A percentile compares a stretch with the other conserved stretches of the same genome.
Conservation (phyloP, 2,797 vertebrate genomes). For the Pangasius mekongensis region DNA sequence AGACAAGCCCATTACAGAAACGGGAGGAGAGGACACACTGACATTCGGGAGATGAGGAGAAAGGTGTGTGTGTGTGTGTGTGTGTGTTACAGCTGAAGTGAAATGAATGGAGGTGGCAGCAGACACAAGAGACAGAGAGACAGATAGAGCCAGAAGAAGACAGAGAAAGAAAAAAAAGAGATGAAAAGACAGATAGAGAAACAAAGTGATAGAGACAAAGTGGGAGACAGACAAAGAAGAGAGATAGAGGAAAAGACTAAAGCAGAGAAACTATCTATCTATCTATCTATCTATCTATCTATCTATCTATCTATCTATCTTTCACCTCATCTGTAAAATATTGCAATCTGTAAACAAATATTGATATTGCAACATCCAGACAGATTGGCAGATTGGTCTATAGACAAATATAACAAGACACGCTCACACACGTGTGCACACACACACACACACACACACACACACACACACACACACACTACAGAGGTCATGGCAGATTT, state of each 20-base stretch:
- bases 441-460: constrained; percentile 18
- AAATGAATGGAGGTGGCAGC: neutral
- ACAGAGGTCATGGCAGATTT: neutral
- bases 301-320: neutral
- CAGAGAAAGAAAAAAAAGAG: constrained; percentile 44
- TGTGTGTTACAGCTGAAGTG: constrained; percentile 16
- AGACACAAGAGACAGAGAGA: neutral
- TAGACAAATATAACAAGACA: neutral
- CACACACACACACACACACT: neutral
- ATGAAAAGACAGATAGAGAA: constrained; percentile 61
- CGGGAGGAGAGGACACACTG: constrained; percentile 39
- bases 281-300: constrained; percentile 1
- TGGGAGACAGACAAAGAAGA: constrained; percentile 34
- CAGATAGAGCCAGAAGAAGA: constrained; percentile 61
- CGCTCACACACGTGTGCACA: constrained; percentile 18
- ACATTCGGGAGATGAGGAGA: constrained; percentile 53
- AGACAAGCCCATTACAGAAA: constrained; percentile 81
- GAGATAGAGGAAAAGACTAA: neutral
- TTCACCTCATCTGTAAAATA: neutral
- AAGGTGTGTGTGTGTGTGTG: constrained; percentile 6
- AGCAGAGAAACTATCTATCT: neutral
- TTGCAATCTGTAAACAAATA: too few relatives aligned
- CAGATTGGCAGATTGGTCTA: constrained; percentile 4
- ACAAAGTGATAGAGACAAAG: constrained; percentile 27
- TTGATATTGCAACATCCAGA: neutral